Evolutionary conservation across 2,113 vertebrate species (phyloP).

Genomic region (Saguinus midas): DNA sequence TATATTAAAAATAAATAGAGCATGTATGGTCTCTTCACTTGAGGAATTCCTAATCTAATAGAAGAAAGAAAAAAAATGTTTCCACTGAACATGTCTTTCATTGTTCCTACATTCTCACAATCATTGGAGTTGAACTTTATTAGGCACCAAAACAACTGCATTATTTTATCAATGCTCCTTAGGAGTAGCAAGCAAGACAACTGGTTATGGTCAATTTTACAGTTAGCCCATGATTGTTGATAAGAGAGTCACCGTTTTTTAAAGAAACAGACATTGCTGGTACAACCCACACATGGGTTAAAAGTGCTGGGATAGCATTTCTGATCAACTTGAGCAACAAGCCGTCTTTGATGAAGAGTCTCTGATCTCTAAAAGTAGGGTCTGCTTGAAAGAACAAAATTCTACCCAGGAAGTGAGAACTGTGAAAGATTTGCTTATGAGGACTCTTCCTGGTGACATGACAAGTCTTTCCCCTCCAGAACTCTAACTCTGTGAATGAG

Average conservation of each 20-base stretch:
- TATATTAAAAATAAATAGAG: not conserved
- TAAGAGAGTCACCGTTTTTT: conserved; percentile 39
- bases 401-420: conserved; percentile 23
- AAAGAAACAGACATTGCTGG: conserved; percentile 30
- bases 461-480: not conserved
- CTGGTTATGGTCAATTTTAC: conserved; percentile 9
- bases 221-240: conserved; percentile 28
- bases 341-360: conserved; percentile 17
- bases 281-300: not conserved
- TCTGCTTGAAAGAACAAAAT: conserved; percentile 17
- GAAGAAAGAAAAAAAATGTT: not conserved
- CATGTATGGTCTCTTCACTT: not conserved
- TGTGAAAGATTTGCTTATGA: not conserved
- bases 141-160: not conserved
- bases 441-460: not conserved
- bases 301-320: conserved; percentile 32
- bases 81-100: not conserved
- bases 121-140: conserved; percentile 6
- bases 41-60: not conserved
- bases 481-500: not conserved
- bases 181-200: not conserved
- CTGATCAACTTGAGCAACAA: not conserved
- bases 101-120: conserved; percentile 41
- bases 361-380: conserved; percentile 21
- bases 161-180: not conserved